Base-by-base conservation (phyloP, 2,113 vertebrate species). In the Tauraco erythrolophus region DNA sequence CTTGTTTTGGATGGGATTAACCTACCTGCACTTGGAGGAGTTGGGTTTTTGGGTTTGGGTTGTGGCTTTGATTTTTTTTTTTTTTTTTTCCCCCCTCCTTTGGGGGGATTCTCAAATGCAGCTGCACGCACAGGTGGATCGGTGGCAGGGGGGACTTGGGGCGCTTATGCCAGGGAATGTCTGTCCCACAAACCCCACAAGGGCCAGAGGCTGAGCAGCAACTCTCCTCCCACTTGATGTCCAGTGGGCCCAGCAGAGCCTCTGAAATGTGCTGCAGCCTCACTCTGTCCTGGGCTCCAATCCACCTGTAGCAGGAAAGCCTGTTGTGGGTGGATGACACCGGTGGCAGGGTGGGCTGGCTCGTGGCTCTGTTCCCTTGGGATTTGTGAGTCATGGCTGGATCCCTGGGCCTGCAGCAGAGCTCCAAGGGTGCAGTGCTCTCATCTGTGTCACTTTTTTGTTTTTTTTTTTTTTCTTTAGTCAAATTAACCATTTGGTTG, bases 401-500 rank as follows among this genome's bases (percentile, higher is more conserved):
- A 5, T 69, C 78, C 71, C 89, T 66, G 58, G 48, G 8, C 46
- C 57, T 31, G 69, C 65, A 19, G 88, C 89, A 33, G 92, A 91
- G 94, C 84, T 80, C 72, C 2, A 15, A 87, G 84, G 86, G 72
- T 66, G 68, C 80, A 72, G 82, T 11, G 91, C 91, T 96, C 88
- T 33, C 60, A 51, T 86, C 96, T 95, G 77, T 97, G 97, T 98
- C 97, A 90, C 71, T 86, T 41, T 13, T 33, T 60, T 65, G n/a
- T n/a, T 37, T 24, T 45, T 58, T 24, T 24, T 45, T 53, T 27
- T 86, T 96, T 91, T 89, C 96, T 96, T 97, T 97, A 96, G 96
- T 97, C 84, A 50, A 68, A 97, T 97, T 97, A 96, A 98, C 97
- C 76, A 1, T 94, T 97, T 94, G 97, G 98, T 98, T 98, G 97